Evolutionary conservation across 2,113 vertebrate species (phyloP).

Genomic region (Perca flavescens): DNA sequence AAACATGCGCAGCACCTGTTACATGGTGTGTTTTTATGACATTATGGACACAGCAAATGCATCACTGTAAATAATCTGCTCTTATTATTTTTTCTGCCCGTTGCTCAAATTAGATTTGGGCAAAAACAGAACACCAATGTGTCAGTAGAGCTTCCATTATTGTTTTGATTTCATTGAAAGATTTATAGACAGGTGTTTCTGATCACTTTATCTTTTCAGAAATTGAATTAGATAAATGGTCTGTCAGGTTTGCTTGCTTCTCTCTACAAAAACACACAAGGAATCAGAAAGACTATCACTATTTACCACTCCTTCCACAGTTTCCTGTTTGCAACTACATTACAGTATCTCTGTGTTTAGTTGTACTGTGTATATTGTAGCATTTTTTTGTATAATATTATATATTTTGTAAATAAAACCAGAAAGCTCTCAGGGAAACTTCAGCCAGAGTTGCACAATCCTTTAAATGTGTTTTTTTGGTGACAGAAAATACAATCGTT

Average conservation of each 20-base stretch:
- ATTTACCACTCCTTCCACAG: neutral
- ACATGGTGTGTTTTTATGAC: slow-evolving; percentile 51
- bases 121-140: slow-evolving; percentile 79
- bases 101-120: slow-evolving; percentile 69
- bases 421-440: neutral
- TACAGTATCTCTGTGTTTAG: neutral
- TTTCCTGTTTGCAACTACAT: slow-evolving; percentile 1
- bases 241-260: slow-evolving; percentile 55
- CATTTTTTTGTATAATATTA: neutral
- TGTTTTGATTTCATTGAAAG: slow-evolving; percentile 68
- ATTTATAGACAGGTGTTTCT: slow-evolving; percentile 80
- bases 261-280: slow-evolving; percentile 2
- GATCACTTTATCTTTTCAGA: slow-evolving; percentile 70
- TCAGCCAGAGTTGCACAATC: neutral
- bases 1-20: slow-evolving; percentile 59
- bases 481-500: neutral
- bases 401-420: neutral
- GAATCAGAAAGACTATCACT: neutral
- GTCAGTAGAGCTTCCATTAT: slow-evolving; percentile 76
- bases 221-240: slow-evolving; percentile 78
- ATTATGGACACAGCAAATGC: slow-evolving; percentile 54
- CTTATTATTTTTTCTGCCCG: slow-evolving; percentile 56
- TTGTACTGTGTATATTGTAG: neutral
- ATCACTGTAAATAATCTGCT: slow-evolving; percentile 75
- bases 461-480: neutral